Base-by-base conservation (phyloP, 1,140 invertebrate genomes). In the Hestina assimilis region DNA sequence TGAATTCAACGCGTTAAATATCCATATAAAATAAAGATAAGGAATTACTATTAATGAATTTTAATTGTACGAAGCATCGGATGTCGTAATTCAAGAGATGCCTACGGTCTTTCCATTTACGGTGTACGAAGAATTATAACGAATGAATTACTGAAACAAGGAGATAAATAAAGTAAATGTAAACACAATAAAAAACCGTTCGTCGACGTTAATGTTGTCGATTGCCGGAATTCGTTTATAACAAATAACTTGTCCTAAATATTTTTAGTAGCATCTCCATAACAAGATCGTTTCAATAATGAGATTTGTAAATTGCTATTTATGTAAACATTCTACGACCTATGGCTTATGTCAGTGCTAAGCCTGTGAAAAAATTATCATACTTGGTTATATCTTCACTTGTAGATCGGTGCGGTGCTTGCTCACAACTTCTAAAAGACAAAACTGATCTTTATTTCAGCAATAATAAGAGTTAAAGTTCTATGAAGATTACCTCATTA, bases 41-140 rank as follows among this genome's bases (percentile, higher is more conserved):
- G 58, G 14, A 40, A 71, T 43, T 57, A 51, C 69, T 69, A 75
- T 70, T 74, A 72, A 72, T 75, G 66, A 66, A 75, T 63, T 76
- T 74, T 74, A 72, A 74, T 75, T 75, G 66, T 59, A 67, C 12
- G 19, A 15, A 35, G 9, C 31, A 23, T 20, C 12, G 47, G 24
- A 19, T 15, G 28, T 28, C 11, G 47, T 51, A 19, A 33, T 47
- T 31, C 33, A 40, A 51, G 19, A 24, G 20, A 51, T 51, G 33
- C 33, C 47, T 51, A 26, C 47, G 15, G 31, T 51, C 23, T 23
- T 40, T 17, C 47, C 31, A 52, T 23, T 59, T 53, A 59, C 46
- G 47, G 45, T 45, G 46, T 31, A 38, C 52, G 42, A 15, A 35
- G 47, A 67, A 53, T n/a, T 43, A 26, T 38, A 50, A 38, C 47